Percentiles rank a stretch among this genome's conserved stretches.
phyloP scores from a whole-genome alignment of 2,113 vertebrate species.

The Xiphorhynchus elegans region DNA sequence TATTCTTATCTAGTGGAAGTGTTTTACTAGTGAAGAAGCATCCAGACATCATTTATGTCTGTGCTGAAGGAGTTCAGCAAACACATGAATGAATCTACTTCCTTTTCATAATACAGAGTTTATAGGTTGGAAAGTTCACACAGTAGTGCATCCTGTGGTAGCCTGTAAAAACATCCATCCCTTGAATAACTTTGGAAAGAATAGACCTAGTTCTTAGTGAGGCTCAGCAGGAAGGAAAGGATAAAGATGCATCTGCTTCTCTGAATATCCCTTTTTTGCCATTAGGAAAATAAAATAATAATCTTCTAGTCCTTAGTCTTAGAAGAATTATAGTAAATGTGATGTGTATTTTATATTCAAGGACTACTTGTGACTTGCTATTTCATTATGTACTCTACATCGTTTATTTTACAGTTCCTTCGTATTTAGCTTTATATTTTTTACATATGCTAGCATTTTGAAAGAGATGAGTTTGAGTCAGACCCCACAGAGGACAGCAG shows the following conservation, averaged over 20 bases:
- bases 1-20: not conserved
- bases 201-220: not conserved
- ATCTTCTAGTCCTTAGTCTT: not conserved
- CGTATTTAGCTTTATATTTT: not conserved
- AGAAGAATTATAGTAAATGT: not conserved
- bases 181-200: constrained; percentile 21
- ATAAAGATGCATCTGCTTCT: constrained; percentile 22
- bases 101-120: constrained; percentile 17
- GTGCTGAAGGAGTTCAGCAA: constrained; percentile 14
- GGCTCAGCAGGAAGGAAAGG: constrained; percentile 36
- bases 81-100: constrained; percentile 6
- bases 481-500: not conserved
- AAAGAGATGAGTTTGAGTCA: not conserved
- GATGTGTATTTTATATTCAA: not conserved
- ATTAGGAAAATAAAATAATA: not conserved
- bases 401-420: not conserved
- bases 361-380: not conserved
- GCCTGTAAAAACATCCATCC: constrained; percentile 50
- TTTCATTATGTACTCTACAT: not conserved
- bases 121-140: constrained; percentile 45
- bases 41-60: not conserved
- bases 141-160: constrained; percentile 44
- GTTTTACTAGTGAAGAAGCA: not conserved
- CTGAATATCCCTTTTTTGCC: not conserved
- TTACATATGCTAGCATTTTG: not conserved